phyloP scores from a whole-genome alignment of 2,113 vertebrate species.

The Pelodiscus sinensis region DNA sequence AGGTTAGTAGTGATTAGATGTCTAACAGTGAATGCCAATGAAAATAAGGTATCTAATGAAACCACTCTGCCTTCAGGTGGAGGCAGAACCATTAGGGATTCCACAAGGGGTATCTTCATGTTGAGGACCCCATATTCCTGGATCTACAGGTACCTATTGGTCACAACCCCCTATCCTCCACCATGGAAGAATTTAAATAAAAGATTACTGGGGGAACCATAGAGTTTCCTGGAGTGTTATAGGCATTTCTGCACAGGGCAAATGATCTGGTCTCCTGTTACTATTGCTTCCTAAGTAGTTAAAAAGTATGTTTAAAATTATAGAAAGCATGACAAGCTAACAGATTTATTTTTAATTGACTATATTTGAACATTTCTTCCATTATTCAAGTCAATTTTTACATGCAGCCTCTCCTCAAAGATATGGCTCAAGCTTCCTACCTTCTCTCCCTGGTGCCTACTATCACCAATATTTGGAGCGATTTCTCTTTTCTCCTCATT shows the following conservation, averaged over 20 bases:
- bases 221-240: neutral
- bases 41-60: neutral
- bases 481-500: neutral
- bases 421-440: neutral
- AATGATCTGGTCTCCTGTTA: neutral
- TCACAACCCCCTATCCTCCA: neutral
- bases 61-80: neutral
- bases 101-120: neutral
- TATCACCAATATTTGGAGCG: neutral
- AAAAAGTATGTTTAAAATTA: neutral
- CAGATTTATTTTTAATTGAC: conserved; percentile 6
- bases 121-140: neutral
- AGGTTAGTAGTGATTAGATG: too few species aligned
- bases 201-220: neutral
- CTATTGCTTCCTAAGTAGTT: neutral
- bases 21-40: too few species aligned
- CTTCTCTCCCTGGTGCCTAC: neutral
- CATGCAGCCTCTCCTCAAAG: neutral
- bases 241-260: neutral
- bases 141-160: neutral
- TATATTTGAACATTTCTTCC: neutral
- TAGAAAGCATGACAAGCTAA: neutral
- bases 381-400: neutral
- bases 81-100: neutral
- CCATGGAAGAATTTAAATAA: neutral